Evolutionary conservation across 2,797 vertebrate species (phyloP), one percentile per base, ranked within the genome.

Genomic region (Mormyrops boulengeri): DNA sequence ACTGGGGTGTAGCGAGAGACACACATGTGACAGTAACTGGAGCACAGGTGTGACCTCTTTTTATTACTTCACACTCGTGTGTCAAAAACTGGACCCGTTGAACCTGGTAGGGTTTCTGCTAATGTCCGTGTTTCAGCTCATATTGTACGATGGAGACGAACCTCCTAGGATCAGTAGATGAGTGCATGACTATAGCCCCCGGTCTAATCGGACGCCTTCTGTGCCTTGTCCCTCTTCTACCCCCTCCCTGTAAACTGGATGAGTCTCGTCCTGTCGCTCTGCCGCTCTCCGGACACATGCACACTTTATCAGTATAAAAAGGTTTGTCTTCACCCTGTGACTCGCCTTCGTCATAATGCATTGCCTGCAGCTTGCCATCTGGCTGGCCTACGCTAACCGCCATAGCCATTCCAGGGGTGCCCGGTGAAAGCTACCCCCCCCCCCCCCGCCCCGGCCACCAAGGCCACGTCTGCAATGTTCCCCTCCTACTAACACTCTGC

Each of bases 241-340:
- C 44, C 22, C 52, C 19, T 55, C 73, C 66, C 41, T 88, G 80
- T 90, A 85, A 26, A 73, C 88, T 47, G 88, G 49, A 69, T 11
- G 87, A 80, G 84, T 77, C 50, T 19, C 34, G 41, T 57, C 60
- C 85, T 60, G 88, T 80, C 34, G 8, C 62, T 53, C 89, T 52
- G 73, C 52, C 7, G 14, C 12, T 34, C 77, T 19, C 53, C 50
- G 89, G 89, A 90, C 80, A 90, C 53, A 88, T 47, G 47, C 89
- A 19, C 62, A 53, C 50, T 85, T 69, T 88, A 57, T 85, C 88
- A 90, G 87, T 88, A 88, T 85, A 90, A 88, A 85, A 90, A 90
- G 90, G 88, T 90, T 90, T 88, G 90, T 90, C 52, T 84, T 52
- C 8, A 6, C 60, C 73, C 17, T 17, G 14, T 9, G 82, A 53